Percentiles rank a stretch among this genome's conserved stretches.
Evolutionary conservation across 2,888 invertebrate genomes (phyloP).

Genomic region (Zygogramma bicolorata): DNA sequence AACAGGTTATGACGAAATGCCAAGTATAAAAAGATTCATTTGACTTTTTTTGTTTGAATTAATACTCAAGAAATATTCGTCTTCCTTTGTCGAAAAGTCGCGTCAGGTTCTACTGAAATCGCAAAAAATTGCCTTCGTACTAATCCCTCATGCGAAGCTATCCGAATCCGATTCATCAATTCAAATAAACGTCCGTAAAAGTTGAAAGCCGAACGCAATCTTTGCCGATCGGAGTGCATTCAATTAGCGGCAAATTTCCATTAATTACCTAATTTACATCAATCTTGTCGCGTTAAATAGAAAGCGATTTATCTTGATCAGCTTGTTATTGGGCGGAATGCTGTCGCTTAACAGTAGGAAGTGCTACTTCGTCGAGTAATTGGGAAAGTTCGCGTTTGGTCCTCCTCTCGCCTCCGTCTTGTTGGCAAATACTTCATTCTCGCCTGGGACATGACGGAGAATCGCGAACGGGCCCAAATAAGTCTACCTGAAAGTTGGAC

Average conservation of each 20-base stretch:
- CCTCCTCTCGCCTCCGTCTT: slow-evolving; percentile 1
- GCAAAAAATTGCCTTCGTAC: too few relatives aligned
- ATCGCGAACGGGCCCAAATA: background rate
- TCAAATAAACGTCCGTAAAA: slow-evolving; percentile 5
- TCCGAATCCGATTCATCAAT: slow-evolving; percentile 9
- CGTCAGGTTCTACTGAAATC: too few relatives aligned
- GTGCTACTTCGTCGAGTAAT: slow-evolving; percentile 24
- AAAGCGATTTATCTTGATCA: slow-evolving; percentile 57
- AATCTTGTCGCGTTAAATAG: slow-evolving; percentile 39
- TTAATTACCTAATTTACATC: slow-evolving; percentile 35
- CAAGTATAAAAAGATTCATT: too few relatives aligned
- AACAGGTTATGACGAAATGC: too few relatives aligned
- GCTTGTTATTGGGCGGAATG: slow-evolving; percentile 51
- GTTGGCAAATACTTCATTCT: background rate
- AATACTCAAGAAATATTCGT: too few relatives aligned
- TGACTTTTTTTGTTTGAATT: too few relatives aligned
- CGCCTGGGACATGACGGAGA: background rate
- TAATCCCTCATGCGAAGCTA: too few relatives aligned
- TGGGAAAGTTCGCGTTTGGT: slow-evolving; percentile 22
- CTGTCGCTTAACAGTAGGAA: slow-evolving; percentile 32
- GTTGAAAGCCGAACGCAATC: slow-evolving; percentile 5
- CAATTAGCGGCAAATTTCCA: slow-evolving; percentile 32
- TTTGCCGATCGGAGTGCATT: slow-evolving; percentile 16
- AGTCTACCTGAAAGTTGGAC: background rate
- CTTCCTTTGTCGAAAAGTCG: too few relatives aligned